phyloP scores from a whole-genome alignment of 2,113 vertebrate species.

The Climacteris rufus region DNA sequence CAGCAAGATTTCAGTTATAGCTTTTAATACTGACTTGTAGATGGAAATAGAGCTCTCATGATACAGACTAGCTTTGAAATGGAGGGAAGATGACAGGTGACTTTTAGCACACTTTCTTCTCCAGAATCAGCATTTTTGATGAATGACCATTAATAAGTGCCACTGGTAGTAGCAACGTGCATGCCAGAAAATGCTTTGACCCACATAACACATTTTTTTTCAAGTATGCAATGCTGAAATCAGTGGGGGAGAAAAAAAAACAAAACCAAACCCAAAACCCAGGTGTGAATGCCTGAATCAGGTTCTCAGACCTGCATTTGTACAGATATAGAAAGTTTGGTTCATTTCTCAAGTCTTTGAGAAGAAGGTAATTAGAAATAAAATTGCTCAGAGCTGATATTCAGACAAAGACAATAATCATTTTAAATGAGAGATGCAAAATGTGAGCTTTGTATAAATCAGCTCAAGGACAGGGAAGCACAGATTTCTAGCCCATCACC shows the following conservation, averaged over 20 bases:
- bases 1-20: neutral
- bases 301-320: neutral
- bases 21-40: neutral
- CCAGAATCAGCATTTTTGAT: neutral
- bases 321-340: neutral
- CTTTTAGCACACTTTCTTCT: neutral
- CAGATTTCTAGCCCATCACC: neutral
- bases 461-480: neutral
- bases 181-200: neutral
- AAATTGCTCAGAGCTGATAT: neutral
- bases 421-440: neutral
- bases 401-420: neutral
- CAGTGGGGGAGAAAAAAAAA: neutral
- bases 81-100: neutral
- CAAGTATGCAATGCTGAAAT: neutral
- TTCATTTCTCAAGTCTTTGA: neutral
- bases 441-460: neutral
- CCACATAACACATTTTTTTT: neutral
- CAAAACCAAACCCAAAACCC: neutral
- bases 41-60: neutral
- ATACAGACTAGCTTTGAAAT: neutral
- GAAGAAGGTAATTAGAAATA: neutral
- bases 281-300: neutral
- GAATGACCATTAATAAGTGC: neutral
- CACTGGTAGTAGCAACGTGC: neutral